A percentile compares a stretch with the other conserved stretches of the same genome.
phyloP scores from a whole-genome alignment of 2,113 vertebrate genomes.

The Varanus komodoensis region DNA sequence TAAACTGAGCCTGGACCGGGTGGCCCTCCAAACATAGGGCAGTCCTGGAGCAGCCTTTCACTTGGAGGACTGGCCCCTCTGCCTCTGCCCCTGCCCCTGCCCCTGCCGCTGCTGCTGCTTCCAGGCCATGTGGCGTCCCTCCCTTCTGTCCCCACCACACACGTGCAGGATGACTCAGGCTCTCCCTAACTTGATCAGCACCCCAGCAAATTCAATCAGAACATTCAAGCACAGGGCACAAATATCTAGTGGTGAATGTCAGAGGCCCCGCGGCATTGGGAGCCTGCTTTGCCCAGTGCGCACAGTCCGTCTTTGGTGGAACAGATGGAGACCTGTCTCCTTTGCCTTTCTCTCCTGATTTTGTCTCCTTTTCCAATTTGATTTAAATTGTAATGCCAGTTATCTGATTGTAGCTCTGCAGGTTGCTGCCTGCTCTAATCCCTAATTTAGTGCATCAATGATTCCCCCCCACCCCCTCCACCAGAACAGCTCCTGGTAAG shows the following conservation, averaged over 20 bases:
- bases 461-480: no score
- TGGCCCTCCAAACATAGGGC: no score
- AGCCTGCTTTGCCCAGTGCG: conserved; percentile 8
- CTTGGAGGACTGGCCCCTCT: no score
- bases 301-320: neutral
- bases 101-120: accelerated
- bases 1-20: no score
- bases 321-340: conserved; percentile 54
- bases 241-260: conserved; percentile 56
- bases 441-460: conserved; percentile 49
- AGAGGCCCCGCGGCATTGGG: conserved; percentile 63
- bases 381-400: conserved; percentile 68
- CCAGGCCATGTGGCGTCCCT: accelerated
- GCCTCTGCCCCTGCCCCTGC: accelerated
- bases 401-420: conserved; percentile 56
- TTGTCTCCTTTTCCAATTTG: conserved; percentile 54
- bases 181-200: conserved; percentile 67
- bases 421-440: conserved; percentile 51
- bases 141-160: neutral
- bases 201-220: conserved; percentile 69
- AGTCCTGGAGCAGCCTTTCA: no score
- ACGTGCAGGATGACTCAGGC: conserved; percentile 9
- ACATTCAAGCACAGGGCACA: neutral
- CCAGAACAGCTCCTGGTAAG: conserved; percentile 37
- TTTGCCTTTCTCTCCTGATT: conserved; percentile 3